Evolutionary conservation across 1,140 invertebrate species (phyloP).

Genomic region (Episyrphus balteatus): DNA sequence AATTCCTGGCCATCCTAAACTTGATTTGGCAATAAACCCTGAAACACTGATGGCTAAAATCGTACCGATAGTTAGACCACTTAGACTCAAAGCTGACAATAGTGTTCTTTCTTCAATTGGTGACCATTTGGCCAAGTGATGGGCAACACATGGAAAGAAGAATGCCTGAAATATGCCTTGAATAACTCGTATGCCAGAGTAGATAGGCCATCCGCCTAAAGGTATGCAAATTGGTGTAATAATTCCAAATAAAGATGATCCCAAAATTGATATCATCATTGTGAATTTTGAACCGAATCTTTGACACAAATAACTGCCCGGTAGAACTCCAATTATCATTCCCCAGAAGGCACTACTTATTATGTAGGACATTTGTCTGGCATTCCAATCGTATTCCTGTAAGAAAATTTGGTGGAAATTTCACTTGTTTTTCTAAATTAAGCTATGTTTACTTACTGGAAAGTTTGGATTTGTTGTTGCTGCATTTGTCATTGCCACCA

Average conservation of each 20-base stretch:
- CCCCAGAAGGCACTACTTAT: slow-evolving; percentile 57
- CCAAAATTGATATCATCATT: slow-evolving; percentile 44
- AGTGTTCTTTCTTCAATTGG: slow-evolving; percentile 48
- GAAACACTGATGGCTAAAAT: slow-evolving; percentile 56
- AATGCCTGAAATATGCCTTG: slow-evolving; percentile 71
- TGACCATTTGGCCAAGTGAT: slow-evolving; percentile 35
- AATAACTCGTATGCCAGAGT: slow-evolving; percentile 52
- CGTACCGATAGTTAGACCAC: slow-evolving; percentile 59
- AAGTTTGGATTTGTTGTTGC: slow-evolving; percentile 27
- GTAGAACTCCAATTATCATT: slow-evolving; percentile 45
- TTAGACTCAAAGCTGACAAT: slow-evolving; percentile 47
- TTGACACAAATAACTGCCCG: slow-evolving; percentile 55
- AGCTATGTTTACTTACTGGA: slow-evolving; percentile 14
- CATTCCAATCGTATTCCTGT: slow-evolving; percentile 40
- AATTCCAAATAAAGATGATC: slow-evolving; percentile 36
- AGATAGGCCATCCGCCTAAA: slow-evolving; percentile 45
- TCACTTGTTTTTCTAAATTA: background rate
- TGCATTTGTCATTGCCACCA: slow-evolving; percentile 32
- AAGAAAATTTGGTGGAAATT: background rate
- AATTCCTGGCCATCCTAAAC: slow-evolving; percentile 61
- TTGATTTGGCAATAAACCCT: slow-evolving; percentile 51
- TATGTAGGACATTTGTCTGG: slow-evolving; percentile 40
- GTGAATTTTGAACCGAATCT: slow-evolving; percentile 54
- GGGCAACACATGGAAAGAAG: slow-evolving; percentile 66
- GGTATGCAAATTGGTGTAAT: slow-evolving; percentile 34